phyloP scores from a whole-genome alignment of 2,113 vertebrate species.

The Toxotes chatareus region DNA sequence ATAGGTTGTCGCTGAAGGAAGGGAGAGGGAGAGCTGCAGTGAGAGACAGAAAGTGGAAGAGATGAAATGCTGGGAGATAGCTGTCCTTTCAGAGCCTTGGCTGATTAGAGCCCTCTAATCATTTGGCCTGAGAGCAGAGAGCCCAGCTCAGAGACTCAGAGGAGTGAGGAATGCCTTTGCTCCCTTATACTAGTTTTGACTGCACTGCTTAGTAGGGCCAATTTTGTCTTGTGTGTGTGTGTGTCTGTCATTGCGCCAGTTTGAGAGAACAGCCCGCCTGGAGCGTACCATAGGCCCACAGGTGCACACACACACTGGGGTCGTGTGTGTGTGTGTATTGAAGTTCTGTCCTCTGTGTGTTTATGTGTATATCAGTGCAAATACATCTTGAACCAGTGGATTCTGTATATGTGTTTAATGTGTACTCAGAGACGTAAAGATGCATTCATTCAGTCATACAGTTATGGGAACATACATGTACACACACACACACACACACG shows the following conservation, averaged over 20 bases:
- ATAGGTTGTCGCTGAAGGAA: slow-evolving; percentile 75
- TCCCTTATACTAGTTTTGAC: slow-evolving; percentile 71
- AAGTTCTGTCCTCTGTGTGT: slow-evolving; percentile 6
- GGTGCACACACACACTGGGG: slow-evolving; percentile 54
- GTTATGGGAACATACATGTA: slow-evolving; percentile 8
- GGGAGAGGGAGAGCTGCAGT: slow-evolving; percentile 60
- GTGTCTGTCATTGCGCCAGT: slow-evolving; percentile 25
- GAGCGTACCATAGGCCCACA: slow-evolving; percentile 61
- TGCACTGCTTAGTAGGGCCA: slow-evolving; percentile 60
- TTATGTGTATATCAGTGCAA: slow-evolving; percentile 39
- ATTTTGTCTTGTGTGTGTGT: slow-evolving; percentile 33
- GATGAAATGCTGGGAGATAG: slow-evolving; percentile 84
- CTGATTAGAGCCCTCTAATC: slow-evolving; percentile 82
- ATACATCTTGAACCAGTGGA: slow-evolving; percentile 27
- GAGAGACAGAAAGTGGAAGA: slow-evolving; percentile 68
- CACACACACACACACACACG: neutral
- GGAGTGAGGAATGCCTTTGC: slow-evolving; percentile 80
- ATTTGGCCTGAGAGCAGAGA: slow-evolving; percentile 81
- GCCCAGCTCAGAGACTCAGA: slow-evolving; percentile 60
- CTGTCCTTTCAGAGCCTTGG: slow-evolving; percentile 80
- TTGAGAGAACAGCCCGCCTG: slow-evolving; percentile 28
- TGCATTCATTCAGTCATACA: slow-evolving; percentile 25
- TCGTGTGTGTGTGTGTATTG: slow-evolving; percentile 43
- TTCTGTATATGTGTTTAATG: slow-evolving; percentile 46
- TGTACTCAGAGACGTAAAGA: slow-evolving; percentile 27